These are phyloP conservation scores for Thereva unica DNA, from an alignment of 2,888 invertebrate species.

Conservation along the genomic window DNA sequence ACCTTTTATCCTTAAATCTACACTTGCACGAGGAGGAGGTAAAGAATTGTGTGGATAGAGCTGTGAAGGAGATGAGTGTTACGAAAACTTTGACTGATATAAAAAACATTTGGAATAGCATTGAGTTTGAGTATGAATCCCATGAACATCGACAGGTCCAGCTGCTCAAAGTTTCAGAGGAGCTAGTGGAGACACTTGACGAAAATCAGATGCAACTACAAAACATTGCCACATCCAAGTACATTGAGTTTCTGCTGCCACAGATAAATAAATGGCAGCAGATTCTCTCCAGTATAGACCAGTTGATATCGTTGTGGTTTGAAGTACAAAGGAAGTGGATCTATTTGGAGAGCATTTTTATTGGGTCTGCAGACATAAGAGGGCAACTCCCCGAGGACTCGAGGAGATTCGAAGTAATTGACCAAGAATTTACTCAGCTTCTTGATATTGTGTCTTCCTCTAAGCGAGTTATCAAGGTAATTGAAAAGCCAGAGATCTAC, in stretches of 20 bases:
- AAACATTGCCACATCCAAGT: slow-evolving; percentile 93
- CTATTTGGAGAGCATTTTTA: slow-evolving; percentile 92
- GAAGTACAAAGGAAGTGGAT: slow-evolving; percentile 95
- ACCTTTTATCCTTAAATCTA: slow-evolving; percentile 82
- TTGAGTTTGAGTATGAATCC: slow-evolving; percentile 78
- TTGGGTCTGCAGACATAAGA: slow-evolving; percentile 93
- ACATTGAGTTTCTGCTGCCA: slow-evolving; percentile 80
- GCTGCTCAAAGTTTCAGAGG: slow-evolving; percentile 80
- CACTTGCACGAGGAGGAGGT: slow-evolving; percentile 95
- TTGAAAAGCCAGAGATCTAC: slow-evolving; percentile 74
- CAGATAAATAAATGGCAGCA: slow-evolving; percentile 88
- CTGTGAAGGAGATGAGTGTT: slow-evolving; percentile 94
- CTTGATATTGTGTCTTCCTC: slow-evolving; percentile 67
- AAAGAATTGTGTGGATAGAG: slow-evolving; percentile 92
- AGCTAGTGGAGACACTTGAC: slow-evolving; percentile 88
- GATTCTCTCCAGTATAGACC: slow-evolving; percentile 86
- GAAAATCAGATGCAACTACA: slow-evolving; percentile 94
- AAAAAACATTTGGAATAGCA: slow-evolving; percentile 75
- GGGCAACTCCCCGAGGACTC: slow-evolving; percentile 90
- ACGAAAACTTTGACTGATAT: slow-evolving; percentile 89
- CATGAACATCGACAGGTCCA: slow-evolving; percentile 83
- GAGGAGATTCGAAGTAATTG: slow-evolving; percentile 82
- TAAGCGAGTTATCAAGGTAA: slow-evolving; percentile 84
- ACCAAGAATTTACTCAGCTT: slow-evolving; percentile 77
- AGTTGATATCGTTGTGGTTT: slow-evolving; percentile 79